A percentile compares a stretch with the other conserved stretches of the same genome.
phyloP scores from a whole-genome alignment of 2,888 invertebrate species.

The Aphidoletes aphidimyza region DNA sequence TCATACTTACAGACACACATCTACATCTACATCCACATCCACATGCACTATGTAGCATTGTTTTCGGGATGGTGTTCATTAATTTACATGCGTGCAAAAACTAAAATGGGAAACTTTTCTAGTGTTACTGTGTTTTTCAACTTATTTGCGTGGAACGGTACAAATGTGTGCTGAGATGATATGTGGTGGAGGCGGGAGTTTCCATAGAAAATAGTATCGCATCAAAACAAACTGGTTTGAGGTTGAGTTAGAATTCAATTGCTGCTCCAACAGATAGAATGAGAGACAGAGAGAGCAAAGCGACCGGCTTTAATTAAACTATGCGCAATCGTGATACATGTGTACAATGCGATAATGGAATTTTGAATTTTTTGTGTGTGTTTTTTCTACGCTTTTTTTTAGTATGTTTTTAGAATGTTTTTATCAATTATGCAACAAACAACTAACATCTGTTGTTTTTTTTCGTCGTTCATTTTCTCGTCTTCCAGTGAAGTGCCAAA shows the following conservation, averaged over 20 bases:
- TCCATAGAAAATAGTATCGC: neutral
- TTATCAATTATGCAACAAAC: slow-evolving; percentile 42
- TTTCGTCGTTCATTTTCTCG: neutral
- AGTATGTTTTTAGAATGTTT: slow-evolving; percentile 9
- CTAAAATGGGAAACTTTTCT: slow-evolving; percentile 31
- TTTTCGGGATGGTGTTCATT: slow-evolving; percentile 27
- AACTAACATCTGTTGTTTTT: slow-evolving; percentile 6
- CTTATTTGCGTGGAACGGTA: slow-evolving; percentile 5
- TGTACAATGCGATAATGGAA: slow-evolving; percentile 33
- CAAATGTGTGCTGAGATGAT: too few relatives aligned
- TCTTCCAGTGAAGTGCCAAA: too few relatives aligned
- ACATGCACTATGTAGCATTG: too few relatives aligned
- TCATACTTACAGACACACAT: neutral
- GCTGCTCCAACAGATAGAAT: neutral
- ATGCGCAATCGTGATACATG: slow-evolving; percentile 43
- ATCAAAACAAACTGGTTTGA: neutral
- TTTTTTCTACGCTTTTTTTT: neutral
- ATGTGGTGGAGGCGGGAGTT: neutral
- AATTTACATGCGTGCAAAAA: slow-evolving; percentile 38
- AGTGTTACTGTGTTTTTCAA: neutral
- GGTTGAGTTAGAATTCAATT: neutral
- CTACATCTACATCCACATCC: too few relatives aligned
- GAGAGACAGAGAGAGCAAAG: neutral
- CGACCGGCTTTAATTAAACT: neutral
- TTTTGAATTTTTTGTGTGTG: neutral